Evolutionary conservation across 2,113 vertebrate species (phyloP).

Genomic region (Prolemur simus): DNA sequence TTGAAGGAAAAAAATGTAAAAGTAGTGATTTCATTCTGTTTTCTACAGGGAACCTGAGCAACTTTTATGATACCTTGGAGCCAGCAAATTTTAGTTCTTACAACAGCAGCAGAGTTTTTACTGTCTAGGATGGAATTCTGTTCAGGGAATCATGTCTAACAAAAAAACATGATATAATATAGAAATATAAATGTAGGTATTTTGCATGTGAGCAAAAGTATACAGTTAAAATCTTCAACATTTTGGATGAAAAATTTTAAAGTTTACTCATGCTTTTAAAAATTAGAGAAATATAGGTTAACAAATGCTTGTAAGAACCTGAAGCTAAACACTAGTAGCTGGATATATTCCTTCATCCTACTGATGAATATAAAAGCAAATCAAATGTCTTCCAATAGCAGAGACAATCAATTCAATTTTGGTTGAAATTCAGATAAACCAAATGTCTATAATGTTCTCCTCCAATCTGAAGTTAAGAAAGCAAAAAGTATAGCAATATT

Average conservation of each 20-base stretch:
- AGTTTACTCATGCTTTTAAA: conserved; percentile 15
- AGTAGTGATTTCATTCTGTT: conserved; percentile 10
- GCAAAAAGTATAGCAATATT: not conserved
- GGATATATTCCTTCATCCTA: not conserved
- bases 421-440: not conserved
- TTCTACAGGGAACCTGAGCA: conserved; percentile 15
- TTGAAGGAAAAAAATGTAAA: not conserved
- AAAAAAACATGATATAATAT: not conserved
- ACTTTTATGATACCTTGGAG: conserved; percentile 2
- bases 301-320: not conserved
- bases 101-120: not conserved
- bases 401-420: not conserved
- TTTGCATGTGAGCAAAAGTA: not conserved
- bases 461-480: not conserved
- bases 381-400: not conserved
- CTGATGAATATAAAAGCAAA: conserved; percentile 19
- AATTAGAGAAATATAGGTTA: not conserved
- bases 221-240: not conserved
- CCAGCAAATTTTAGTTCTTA: conserved; percentile 17
- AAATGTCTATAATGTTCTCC: not conserved
- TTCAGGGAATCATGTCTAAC: not conserved
- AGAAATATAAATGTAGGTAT: not conserved
- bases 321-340: not conserved
- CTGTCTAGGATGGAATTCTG: not conserved
- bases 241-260: not conserved